Evolutionary conservation across 1,140 invertebrate genomes (phyloP).

Genomic region (Heliconius hermathena): DNA sequence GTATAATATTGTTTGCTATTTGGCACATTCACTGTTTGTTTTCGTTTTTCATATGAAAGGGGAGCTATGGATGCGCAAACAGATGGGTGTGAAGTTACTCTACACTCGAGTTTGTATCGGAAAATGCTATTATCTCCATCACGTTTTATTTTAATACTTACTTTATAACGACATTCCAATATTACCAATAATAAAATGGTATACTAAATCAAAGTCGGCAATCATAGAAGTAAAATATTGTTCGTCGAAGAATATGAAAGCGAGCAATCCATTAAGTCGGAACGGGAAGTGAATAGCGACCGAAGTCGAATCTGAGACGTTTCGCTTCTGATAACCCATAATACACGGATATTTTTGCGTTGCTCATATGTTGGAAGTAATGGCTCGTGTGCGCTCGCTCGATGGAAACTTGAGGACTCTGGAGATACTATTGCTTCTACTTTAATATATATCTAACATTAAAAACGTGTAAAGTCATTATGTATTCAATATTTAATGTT

Average conservation of each 20-base stretch:
- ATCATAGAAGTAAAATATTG: constrained; percentile 69
- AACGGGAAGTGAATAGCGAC: constrained; percentile 60
- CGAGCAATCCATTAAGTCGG: constrained; percentile 78
- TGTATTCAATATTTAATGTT: not conserved
- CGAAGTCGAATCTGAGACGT: constrained; percentile 56
- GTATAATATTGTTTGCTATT: constrained; percentile 82
- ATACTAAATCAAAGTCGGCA: constrained; percentile 43
- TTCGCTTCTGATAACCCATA: constrained; percentile 79
- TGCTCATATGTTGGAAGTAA: constrained; percentile 81
- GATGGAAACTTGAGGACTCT: constrained; percentile 49
- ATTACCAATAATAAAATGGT: constrained; percentile 12
- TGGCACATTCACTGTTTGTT: constrained; percentile 81
- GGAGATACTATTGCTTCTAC: not conserved
- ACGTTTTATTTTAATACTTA: constrained; percentile 17
- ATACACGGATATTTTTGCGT: constrained; percentile 81
- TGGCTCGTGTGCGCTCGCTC: constrained; percentile 60
- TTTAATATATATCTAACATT: not conserved
- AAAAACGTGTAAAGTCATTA: not conserved
- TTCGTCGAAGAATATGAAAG: constrained; percentile 69
- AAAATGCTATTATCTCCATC: constrained; percentile 59
- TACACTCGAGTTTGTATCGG: constrained; percentile 64
- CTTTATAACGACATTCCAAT: constrained; percentile 4
- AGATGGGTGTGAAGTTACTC: constrained; percentile 68
- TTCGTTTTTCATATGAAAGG: constrained; percentile 80
- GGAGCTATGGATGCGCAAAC: constrained; percentile 75